phyloP scores from a whole-genome alignment of 2,113 vertebrate species.

The Sinocyclocheilus anshuiensis region DNA sequence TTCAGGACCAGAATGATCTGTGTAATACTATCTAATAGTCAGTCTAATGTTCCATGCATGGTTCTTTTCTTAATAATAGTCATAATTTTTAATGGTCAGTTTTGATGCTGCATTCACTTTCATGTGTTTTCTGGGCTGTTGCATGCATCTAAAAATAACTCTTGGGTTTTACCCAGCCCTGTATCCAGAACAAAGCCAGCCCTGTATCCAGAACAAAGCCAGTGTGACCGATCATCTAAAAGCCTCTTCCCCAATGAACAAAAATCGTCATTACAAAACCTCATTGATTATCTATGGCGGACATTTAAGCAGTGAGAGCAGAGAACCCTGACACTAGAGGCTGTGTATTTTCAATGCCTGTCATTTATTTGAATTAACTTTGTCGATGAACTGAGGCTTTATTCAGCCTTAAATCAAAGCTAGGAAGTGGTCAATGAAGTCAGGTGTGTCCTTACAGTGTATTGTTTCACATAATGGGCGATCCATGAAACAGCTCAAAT shows the following conservation, averaged over 20 bases:
- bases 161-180: constrained; percentile 20
- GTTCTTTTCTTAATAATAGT: neutral
- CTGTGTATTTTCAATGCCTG: constrained; percentile 23
- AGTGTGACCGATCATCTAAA: constrained; percentile 28
- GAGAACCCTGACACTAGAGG: neutral
- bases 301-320: constrained; percentile 37
- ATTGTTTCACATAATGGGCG: constrained; percentile 14
- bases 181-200: constrained; percentile 27
- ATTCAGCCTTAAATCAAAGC: constrained; percentile 52
- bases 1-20: neutral
- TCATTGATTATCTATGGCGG: constrained; percentile 48
- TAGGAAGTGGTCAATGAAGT: constrained; percentile 40
- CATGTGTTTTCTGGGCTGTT: neutral
- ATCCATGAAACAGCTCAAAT: constrained; percentile 11
- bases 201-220: constrained; percentile 25
- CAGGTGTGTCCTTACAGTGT: constrained; percentile 33
- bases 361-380: constrained; percentile 52
- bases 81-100: neutral
- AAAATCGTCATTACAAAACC: constrained; percentile 52
- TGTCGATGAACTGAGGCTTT: constrained; percentile 43
- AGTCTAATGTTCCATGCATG: no score
- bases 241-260: constrained; percentile 31
- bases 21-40: no score
- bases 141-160: constrained; percentile 23
- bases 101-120: neutral